Conservation (phyloP, 2,888 invertebrate genomes). For the Sycophila texana region DNA sequence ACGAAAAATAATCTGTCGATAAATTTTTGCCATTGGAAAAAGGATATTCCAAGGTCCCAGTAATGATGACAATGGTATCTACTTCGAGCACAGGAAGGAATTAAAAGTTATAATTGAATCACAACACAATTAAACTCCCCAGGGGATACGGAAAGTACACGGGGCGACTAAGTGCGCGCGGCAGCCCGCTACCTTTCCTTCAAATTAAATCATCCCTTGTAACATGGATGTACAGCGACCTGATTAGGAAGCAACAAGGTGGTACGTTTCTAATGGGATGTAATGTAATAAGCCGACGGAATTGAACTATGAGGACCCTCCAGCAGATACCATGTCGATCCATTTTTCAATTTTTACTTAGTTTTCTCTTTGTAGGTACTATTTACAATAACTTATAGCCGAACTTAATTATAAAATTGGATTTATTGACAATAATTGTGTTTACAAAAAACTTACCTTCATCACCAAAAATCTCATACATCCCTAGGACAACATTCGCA, state of each 20-base stretch:
- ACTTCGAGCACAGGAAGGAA: conserved; percentile 27
- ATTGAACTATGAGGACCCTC: too few species aligned
- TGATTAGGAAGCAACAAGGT: conserved; percentile 36
- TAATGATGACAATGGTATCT: too few species aligned
- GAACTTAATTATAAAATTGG: too few species aligned
- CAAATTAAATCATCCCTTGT: conserved; percentile 30
- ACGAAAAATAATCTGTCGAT: too few species aligned
- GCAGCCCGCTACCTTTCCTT: conserved; percentile 9
- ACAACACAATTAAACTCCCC: conserved; percentile 45
- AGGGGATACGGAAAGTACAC: not conserved
- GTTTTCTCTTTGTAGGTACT: too few species aligned
- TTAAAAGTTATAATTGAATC: conserved; percentile 51
- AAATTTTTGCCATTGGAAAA: conserved; percentile 15
- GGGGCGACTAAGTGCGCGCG: conserved; percentile 6
- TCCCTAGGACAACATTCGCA: too few species aligned
- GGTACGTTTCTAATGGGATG: conserved; percentile 6
- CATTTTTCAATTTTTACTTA: too few species aligned
- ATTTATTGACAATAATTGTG: too few species aligned
- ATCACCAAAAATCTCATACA: too few species aligned
- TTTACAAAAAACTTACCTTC: too few species aligned
- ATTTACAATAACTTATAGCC: too few species aligned
- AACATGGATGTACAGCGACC: conserved; percentile 8
- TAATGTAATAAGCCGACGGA: conserved; percentile 15
- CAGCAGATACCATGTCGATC: too few species aligned
- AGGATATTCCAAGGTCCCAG: conserved; percentile 13